Conservation (phyloP, 2,797 vertebrate species). For the Tenualosa ilisha region DNA sequence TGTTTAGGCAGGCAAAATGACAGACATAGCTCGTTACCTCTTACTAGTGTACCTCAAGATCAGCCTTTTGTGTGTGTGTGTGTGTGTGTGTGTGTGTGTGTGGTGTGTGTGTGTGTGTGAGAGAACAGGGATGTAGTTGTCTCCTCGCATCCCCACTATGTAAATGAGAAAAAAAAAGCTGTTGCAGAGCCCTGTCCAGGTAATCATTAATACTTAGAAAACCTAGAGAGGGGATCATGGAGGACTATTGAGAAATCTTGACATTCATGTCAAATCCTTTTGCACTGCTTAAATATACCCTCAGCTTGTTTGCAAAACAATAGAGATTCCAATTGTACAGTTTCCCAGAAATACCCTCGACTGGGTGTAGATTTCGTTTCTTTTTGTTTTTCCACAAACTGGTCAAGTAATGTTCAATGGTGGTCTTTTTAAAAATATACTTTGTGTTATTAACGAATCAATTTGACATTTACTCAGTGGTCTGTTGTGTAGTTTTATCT, state of each 20-base stretch:
- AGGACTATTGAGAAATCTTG: slow-evolving; percentile 41
- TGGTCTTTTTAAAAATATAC: slow-evolving; percentile 82
- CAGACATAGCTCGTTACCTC: background rate
- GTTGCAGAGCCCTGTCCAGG: background rate
- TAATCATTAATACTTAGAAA: background rate
- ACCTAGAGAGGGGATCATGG: background rate
- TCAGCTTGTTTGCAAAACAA: slow-evolving; percentile 64
- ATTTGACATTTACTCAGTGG: slow-evolving; percentile 62
- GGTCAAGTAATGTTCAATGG: slow-evolving; percentile 83
- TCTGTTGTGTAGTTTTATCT: slow-evolving; percentile 75
- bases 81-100: background rate
- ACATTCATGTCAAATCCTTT: slow-evolving; percentile 76
- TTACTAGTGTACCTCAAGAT: slow-evolving; percentile 38
- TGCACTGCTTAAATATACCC: slow-evolving; percentile 26
- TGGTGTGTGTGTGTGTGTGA: background rate
- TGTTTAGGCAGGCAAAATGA: slow-evolving; percentile 33
- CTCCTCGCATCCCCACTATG: background rate
- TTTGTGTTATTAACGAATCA: slow-evolving; percentile 77
- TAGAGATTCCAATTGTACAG: slow-evolving; percentile 93
- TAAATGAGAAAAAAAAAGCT: background rate
- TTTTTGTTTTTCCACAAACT: slow-evolving; percentile 66
- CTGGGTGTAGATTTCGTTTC: slow-evolving; percentile 32
- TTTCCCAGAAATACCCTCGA: slow-evolving; percentile 73
- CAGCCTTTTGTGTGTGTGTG: slow-evolving; percentile 74
- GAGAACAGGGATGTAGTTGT: background rate